Evolutionary conservation across 2,797 vertebrate genomes (phyloP), one percentile per base, ranked within the genome.

Genomic region (Sus cebifrons): DNA sequence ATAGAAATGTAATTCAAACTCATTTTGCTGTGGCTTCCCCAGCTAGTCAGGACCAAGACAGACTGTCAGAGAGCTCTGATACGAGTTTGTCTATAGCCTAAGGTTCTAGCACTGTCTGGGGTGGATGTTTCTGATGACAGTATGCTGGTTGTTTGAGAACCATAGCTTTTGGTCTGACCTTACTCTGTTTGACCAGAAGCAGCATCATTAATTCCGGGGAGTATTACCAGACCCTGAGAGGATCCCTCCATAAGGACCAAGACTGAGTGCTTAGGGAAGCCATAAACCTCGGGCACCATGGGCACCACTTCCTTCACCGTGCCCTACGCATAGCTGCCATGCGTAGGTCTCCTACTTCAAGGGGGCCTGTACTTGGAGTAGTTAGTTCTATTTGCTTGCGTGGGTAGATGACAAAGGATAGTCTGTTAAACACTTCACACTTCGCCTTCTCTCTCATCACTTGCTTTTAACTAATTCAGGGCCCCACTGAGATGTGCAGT

Each of bases 391-490:
- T 96, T 91, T 78, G 32, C 29, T 21, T 84, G 36, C 87, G 58
- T 32, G 15, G 65, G 36, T 73, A 93, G 49, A 40, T 89, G 49
- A 62, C 56, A 96, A 17, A 95, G 49, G 6, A 84, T 87, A 68
- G 73, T 94, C 25, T 73, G 25, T 81, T 89, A 81, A 96, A 86
- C 87, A 44, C 52, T 85, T 67, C 5, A 85, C 10, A 23, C 29
- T 87, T 54, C 49, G 11, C 10, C 6, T 89, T 29, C 10, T 86
- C 16, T 18, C 44, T 10, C 73, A 54, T 64, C 15, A 54, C 27
- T 91, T 91, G 62, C n/a, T 74, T 96, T 86, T 89, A 85, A 81
- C 36, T 91, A 94, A 74, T 58, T 92, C 36, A 95, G 49, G 40
- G 52, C 68, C 64, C 56, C 44, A 6, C 12, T 58, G 71, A 92